Percentiles rank a stretch among this genome's conserved stretches.
Conservation (phyloP, 2,888 invertebrate genomes). For the Drosophila prolongata region DNA sequence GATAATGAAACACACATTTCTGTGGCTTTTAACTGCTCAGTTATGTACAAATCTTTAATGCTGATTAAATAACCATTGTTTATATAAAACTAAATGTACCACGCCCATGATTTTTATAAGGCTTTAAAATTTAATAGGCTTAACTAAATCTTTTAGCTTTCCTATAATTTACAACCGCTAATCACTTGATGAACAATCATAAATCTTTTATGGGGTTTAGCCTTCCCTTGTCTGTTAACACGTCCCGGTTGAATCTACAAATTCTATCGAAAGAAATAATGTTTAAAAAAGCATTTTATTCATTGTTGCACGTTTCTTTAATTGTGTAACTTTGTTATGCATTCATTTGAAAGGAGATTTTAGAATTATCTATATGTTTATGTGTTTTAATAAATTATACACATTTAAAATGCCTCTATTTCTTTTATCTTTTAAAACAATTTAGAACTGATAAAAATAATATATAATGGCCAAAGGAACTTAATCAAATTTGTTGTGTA, state of each 20-base stretch:
- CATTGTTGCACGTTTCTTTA: neutral
- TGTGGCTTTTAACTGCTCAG: neutral
- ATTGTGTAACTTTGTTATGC: neutral
- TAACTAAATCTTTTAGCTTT: slow-evolving; percentile 1
- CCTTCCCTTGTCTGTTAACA: slow-evolving; percentile 13
- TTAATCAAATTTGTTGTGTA: too few species aligned
- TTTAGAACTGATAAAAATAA: too few species aligned
- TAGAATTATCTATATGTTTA: too few species aligned
- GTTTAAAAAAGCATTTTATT: neutral
- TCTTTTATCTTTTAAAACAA: too few species aligned
- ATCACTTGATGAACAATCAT: slow-evolving; percentile 24
- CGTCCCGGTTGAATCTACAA: slow-evolving; percentile 6
- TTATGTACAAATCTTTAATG: neutral
- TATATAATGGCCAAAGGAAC: too few species aligned
- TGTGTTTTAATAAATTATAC: too few species aligned
- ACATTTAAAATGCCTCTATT: too few species aligned
- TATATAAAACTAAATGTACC: slow-evolving; percentile 2
- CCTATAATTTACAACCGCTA: slow-evolving; percentile 25
- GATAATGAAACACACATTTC: slow-evolving; percentile 1
- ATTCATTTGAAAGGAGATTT: neutral
- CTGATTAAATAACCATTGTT: neutral
- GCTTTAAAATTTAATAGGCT: slow-evolving; percentile 16
- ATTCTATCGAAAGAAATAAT: neutral
- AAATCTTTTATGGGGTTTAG: slow-evolving; percentile 16
- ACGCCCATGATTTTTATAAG: slow-evolving; percentile 18